Evolutionary conservation across 2,113 vertebrate species (phyloP).

Genomic region (Octodon degus): DNA sequence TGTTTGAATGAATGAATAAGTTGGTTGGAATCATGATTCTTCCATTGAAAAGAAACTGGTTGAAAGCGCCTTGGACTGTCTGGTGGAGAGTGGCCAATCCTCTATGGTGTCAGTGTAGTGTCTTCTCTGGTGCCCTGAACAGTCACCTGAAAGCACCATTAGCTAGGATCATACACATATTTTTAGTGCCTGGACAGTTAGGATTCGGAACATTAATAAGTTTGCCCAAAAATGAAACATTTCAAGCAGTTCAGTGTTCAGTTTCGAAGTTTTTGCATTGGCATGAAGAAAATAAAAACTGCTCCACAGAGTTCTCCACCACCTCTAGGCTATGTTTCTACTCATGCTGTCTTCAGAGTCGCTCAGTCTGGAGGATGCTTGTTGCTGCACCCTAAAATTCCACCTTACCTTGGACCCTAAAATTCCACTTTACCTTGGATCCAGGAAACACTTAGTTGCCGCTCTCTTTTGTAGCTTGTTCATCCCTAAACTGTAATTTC

Average conservation of each 20-base stretch:
- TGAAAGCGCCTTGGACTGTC: not conserved
- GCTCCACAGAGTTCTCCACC: not conserved
- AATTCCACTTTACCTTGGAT: not conserved
- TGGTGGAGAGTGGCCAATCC: not conserved
- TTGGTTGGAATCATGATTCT: not conserved
- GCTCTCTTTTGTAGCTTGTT: not conserved
- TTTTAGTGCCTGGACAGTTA: not conserved
- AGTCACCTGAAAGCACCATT: not conserved
- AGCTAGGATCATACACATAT: not conserved
- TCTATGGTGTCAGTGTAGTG: not conserved
- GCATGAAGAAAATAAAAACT: not conserved
- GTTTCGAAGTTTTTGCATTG: not conserved
- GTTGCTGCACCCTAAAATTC: not conserved
- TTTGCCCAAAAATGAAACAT: constrained; percentile 16
- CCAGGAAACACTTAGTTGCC: not conserved
- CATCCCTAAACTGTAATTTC: not conserved
- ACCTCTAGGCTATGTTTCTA: not conserved
- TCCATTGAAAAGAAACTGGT: not conserved
- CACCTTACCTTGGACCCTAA: not conserved
- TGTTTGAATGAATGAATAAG: not conserved
- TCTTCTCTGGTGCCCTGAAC: not conserved
- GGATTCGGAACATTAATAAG: not conserved
- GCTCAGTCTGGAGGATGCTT: not conserved
- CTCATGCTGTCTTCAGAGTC: not conserved
- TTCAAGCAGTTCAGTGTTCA: not conserved